Evolutionary conservation across 2,797 vertebrate genomes (phyloP), one percentile per base, ranked within the genome.

Genomic region (Phataginus tricuspis): DNA sequence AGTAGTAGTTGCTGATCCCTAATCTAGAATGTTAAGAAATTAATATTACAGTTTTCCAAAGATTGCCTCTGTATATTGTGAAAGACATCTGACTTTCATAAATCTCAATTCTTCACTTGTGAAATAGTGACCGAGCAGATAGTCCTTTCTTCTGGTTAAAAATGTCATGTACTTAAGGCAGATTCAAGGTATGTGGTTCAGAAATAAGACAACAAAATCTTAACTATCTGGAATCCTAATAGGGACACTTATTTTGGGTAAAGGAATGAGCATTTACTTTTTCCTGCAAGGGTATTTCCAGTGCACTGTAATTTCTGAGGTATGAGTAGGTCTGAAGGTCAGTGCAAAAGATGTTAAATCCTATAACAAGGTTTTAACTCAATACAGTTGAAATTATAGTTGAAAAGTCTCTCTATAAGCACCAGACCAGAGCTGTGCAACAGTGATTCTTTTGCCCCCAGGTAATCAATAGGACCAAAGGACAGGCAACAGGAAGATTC

Each of bases 61-160:
- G 49, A 80, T 1, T 31, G 45, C 31, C 4, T 14, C 49, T 14
- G 2, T 13, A 72, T 64, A 49, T 51, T 66, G 23, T 66, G 42
- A 61, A 69, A 78, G n/a, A 74, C 15, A 51, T 1, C 1, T 11
- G 14, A 12, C 42, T 29, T 64, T 55, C 45, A 39, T 0, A 39
- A 15, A 49, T 13, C 55, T 61, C 61, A 85, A 23, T 9, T 88
- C 59, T 80, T 93, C 13, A 51, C 4, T 0, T 42, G 45, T 45
- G n/a, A 78, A 31, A 14, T 37, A 7, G 3, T 55, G n/a, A 53
- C 0, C 11, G 45, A 37, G 23, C 19, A 7, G 4, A 0, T 5
- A 45, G 25, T 31, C n/a, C 16, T 55, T 37, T 19, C 34, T 74
- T 78, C 86, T 51, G 51, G 14, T 57, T 2, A 13, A 29, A 93